Base-by-base conservation (phyloP, 37 sponge, comb jelly and placozoan species). In the Cliona cf. orientalis region DNA sequence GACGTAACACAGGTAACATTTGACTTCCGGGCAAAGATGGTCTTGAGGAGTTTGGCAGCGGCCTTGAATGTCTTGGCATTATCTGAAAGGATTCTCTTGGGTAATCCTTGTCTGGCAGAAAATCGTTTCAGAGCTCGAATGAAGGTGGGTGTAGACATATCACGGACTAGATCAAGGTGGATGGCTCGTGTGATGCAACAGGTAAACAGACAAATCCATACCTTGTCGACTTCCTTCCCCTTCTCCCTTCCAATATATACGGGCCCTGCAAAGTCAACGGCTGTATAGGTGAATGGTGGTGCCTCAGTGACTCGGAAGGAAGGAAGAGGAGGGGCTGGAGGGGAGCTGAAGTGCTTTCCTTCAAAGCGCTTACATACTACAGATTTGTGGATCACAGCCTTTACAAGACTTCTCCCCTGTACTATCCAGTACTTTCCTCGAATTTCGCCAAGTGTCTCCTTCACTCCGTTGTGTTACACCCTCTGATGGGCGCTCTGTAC, bases 91-190 rank as follows among this genome's bases (percentile, higher is more conserved):
- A 82, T 28, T 38, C 43, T 73, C 64, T 37, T 23, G 23, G 84
- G 75, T 38, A 83, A 41, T 49, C 84, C 84, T 49, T 76, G 41
- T 56, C 84, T 83, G 22, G 84, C 76, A n/a, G n/a, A n/a, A n/a
- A n/a, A n/a, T n/a, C n/a, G n/a, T n/a, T n/a, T n/a, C n/a, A n/a
- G n/a, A n/a, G 25, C 39, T 23, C 67, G 28, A 22, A 84, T 31
- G 57, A 84, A 84, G 23, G 81, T 69, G 4, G 37, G 7, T 3
- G 77, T 38, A 37, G 77, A 60, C 63, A 60, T 37, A 59, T 60
- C 64, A 36, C 22, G 3, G 2, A 80, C 81, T 31, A 80, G 22
- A 31, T 80, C 80, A 19, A 80, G 55, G 22, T 80, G 81, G 40
- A 80, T 56, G 17, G 81, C 81, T 34, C 81, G 69, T 38, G 58